Evolutionary conservation across 2,888 invertebrate genomes (phyloP).

Genomic region (Pachymerium ferrugineum): DNA sequence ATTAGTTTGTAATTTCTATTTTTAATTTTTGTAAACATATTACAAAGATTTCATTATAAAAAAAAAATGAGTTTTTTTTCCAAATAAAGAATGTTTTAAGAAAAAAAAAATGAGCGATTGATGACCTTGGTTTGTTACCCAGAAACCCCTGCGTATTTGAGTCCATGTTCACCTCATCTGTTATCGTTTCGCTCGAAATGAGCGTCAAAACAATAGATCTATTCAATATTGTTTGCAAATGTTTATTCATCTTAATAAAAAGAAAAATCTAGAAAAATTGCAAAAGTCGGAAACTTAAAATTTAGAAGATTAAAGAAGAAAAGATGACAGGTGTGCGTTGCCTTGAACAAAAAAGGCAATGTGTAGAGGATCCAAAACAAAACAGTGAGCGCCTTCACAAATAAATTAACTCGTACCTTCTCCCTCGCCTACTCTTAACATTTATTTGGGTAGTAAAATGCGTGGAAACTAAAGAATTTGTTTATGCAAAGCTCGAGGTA

Average conservation of each 20-base stretch:
- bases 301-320: not conserved
- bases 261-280: not conserved
- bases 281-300: not conserved
- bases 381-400: not conserved
- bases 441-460: conserved; percentile 1
- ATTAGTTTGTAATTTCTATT: too few relatives aligned
- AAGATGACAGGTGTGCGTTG: conserved; percentile 10
- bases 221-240: not conserved
- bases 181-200: not conserved
- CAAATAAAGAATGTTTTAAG: not conserved
- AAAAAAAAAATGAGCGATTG: conserved; percentile 4
- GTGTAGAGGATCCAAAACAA: not conserved
- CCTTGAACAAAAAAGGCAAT: conserved; percentile 10
- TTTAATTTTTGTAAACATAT: too few relatives aligned
- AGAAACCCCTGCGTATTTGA: not conserved
- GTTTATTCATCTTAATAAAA: not conserved
- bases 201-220: not conserved
- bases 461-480: not conserved
- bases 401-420: not conserved
- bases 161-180: not conserved
- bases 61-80: conserved; percentile 13
- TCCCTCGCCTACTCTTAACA: not conserved
- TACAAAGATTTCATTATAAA: too few relatives aligned
- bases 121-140: conserved; percentile 24
- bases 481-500: not conserved